Conservation (phyloP, 2,113 vertebrate species). For the Chaenocephalus aceratus region DNA sequence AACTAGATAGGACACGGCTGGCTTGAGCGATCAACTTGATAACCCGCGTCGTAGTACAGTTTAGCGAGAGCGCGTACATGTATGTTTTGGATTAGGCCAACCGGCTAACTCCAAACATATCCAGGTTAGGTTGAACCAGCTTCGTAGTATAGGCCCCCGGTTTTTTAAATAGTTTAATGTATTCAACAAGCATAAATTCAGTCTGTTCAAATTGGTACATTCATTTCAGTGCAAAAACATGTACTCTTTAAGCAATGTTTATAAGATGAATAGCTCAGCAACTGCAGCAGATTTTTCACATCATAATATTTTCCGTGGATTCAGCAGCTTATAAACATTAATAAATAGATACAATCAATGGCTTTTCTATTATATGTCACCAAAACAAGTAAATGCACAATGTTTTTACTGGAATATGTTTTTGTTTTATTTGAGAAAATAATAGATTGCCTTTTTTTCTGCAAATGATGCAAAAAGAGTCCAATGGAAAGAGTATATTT, state of each 20-base stretch:
- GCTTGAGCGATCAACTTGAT: no score
- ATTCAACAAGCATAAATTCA: not conserved
- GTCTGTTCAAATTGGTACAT: not conserved
- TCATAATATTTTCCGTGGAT: not conserved
- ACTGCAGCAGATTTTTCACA: not conserved
- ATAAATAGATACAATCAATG: not conserved
- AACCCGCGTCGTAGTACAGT: no score
- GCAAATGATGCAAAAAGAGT: slow-evolving; percentile 40
- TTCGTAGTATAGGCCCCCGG: no score
- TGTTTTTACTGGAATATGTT: not conserved
- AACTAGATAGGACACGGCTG: no score
- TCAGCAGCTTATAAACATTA: not conserved
- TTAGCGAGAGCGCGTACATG: no score
- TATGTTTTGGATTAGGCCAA: no score
- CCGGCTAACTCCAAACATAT: no score
- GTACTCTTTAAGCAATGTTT: not conserved
- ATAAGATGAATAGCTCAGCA: not conserved
- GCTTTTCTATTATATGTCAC: not conserved
- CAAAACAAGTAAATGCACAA: not conserved
- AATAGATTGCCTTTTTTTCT: not conserved
- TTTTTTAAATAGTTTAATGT: not conserved
- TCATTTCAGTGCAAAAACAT: not conserved
- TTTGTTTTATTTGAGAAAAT: not conserved
- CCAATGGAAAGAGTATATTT: not conserved
- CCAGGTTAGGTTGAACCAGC: no score